Conservation (phyloP, 2,888 invertebrate genomes). For the Drosophila nr. perissopoda region DNA sequence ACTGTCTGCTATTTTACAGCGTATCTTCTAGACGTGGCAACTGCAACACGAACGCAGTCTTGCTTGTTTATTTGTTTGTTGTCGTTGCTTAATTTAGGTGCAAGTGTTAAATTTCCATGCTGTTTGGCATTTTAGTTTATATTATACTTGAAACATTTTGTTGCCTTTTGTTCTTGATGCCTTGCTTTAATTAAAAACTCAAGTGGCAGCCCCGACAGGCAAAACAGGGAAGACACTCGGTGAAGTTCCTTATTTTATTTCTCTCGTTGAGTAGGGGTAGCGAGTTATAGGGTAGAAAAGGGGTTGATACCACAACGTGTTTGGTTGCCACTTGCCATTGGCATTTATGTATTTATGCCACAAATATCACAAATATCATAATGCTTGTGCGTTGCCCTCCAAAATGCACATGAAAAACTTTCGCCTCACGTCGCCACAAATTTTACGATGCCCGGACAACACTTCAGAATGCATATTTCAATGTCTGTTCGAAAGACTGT, state of each 20-base stretch:
- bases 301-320: constrained; percentile 3
- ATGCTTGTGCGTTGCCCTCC: constrained; percentile 27
- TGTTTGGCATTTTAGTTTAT: constrained; percentile 72
- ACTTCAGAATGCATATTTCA: constrained; percentile 74
- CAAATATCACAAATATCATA: constrained; percentile 55
- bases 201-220: constrained; percentile 59
- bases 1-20: background rate
- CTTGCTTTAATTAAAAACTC: constrained; percentile 78
- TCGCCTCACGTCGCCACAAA: constrained; percentile 39
- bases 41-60: background rate
- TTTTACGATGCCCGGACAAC: constrained; percentile 69
- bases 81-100: constrained; percentile 67
- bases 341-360: constrained; percentile 43
- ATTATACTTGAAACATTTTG: constrained; percentile 65
- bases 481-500: constrained; percentile 40
- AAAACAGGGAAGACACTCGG: background rate
- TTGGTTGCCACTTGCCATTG: constrained; percentile 30
- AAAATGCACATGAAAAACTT: constrained; percentile 63
- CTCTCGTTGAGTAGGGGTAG: background rate
- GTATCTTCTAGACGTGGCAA: background rate
- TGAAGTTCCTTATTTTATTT: constrained; percentile 23
- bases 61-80: constrained; percentile 33
- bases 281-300: background rate
- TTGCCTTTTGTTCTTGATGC: constrained; percentile 70
- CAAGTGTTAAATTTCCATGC: constrained; percentile 79